A percentile compares a stretch with the other conserved stretches of the same genome.
Evolutionary conservation across 2,113 vertebrate genomes (phyloP).

Genomic region (Maccullochella peelii): DNA sequence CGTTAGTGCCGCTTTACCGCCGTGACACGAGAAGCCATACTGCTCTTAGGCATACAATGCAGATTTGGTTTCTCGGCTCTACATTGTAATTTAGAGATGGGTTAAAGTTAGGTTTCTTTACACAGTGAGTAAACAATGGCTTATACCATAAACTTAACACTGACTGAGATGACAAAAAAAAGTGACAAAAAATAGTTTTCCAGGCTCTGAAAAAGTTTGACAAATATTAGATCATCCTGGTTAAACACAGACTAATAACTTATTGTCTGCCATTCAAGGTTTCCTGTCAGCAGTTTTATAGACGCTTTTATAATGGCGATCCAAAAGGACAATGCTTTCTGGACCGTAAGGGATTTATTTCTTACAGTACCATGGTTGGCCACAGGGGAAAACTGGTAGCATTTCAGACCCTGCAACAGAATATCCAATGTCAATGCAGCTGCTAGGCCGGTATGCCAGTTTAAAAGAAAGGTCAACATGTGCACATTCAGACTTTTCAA

Average conservation of each 20-base stretch:
- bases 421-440: background rate
- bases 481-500: no score
- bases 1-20: background rate
- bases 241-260: background rate
- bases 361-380: background rate
- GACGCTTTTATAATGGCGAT: background rate
- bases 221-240: no score
- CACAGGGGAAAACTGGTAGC: background rate
- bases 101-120: background rate
- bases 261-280: no score
- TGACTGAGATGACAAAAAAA: background rate
- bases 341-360: background rate
- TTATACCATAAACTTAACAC: background rate
- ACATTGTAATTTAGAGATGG: background rate
- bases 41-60: background rate
- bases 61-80: no score
- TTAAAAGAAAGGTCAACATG: no score
- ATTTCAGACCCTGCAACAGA: background rate
- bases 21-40: background rate
- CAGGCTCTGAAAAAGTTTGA: background rate
- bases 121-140: background rate
- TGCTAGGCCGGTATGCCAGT: background rate
- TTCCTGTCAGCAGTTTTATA: background rate
- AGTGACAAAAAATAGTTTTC: no score
- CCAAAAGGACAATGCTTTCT: background rate